Evolutionary conservation across 1,140 invertebrate genomes (phyloP), one percentile per base, ranked within the genome.

Genomic region (Calliopsis andreniformis): DNA sequence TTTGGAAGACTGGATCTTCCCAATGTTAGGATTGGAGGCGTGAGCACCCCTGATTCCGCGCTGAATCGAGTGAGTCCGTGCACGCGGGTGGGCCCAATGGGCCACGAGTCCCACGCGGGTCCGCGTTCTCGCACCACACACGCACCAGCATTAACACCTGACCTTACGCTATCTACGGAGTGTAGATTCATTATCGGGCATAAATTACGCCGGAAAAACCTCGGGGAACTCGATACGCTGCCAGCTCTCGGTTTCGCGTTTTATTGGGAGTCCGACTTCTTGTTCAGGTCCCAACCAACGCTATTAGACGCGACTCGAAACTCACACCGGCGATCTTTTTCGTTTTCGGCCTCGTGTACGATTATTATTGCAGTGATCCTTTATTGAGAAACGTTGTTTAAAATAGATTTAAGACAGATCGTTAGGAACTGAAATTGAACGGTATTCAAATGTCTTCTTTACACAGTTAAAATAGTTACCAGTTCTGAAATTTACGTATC

Each of bases 71-170:
- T 66, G 69, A 75, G 62, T 39, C 28, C 53, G 82, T 64, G 78
- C 70, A 68, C 85, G 85, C 87, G 87, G 87, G 88, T 89, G 88
- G 86, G 83, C 88, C 84, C 78, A 77, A 84, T 85, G 71, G 78
- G 79, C 86, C 80, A 83, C 64, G 69, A 89, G 84, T 88, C 87
- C 87, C 87, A 88, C 87, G 88, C 87, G 79, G 71, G 51, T 80
- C 82, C 82, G 84, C 76, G 79, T 82, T 69, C 82, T 75, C 76
- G 79, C 81, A 83, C 88, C 87, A 82, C 88, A 89, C 88, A 87
- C 87, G 84, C 87, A 82, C 83, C 84, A 82, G 81, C 88, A 87
- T 89, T 89, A 89, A 89, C 88, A 88, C 87, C 87, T 88, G 88
- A 88, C 87, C 87, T 78, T 83, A 73, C 78, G 68, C 85, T 89